Conservation (phyloP, 2,797 vertebrate genomes). For the Cuculus canorus region DNA sequence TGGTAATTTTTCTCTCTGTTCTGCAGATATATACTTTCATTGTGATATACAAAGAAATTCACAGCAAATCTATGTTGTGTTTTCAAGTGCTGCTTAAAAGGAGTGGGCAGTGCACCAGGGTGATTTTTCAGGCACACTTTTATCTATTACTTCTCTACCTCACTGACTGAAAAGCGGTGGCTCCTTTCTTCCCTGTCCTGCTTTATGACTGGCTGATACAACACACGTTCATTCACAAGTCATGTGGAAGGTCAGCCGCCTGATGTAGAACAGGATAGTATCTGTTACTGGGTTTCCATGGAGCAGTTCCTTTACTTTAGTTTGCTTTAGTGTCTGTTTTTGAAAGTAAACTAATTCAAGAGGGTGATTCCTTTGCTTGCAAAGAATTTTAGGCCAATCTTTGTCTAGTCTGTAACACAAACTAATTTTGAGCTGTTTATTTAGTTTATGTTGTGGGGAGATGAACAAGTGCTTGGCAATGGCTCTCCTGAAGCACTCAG, state of each 20-base stretch:
- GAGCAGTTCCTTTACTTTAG: not conserved
- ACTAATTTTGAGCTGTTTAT: not conserved
- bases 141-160: not conserved
- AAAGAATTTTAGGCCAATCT: not conserved
- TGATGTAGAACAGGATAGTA: not conserved
- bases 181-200: not conserved
- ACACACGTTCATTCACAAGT: accelerated
- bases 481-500: not conserved
- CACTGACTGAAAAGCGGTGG: not conserved
- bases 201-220: not conserved
- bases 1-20: not conserved
- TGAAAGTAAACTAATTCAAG: not conserved
- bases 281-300: not conserved
- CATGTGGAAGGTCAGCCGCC: not conserved
- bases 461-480: not conserved
- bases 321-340: not conserved
- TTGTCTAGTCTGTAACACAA: not conserved
- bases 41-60: not conserved
- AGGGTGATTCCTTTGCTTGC: not conserved
- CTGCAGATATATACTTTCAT: not conserved
- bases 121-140: not conserved
- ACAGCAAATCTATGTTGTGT: not conserved
- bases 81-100: not conserved
- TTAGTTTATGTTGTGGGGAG: not conserved
- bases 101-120: not conserved